Evolutionary conservation across 2,113 vertebrate species (phyloP), one percentile per base, ranked within the genome.

Genomic region (Prionailurus bengalensis): DNA sequence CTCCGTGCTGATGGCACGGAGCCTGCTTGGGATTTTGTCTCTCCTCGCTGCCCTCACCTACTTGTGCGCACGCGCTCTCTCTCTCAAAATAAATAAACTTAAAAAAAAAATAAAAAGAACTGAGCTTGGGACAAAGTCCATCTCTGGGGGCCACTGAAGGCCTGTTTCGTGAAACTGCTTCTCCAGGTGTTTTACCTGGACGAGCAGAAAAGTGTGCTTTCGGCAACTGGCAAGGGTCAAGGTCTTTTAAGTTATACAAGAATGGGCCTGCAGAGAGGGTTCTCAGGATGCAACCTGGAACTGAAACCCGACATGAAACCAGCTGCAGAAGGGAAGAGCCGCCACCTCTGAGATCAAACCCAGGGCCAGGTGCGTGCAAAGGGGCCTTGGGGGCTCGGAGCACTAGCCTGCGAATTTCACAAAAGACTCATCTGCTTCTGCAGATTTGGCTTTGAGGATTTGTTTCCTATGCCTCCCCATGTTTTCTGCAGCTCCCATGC

Each of bases 371-470:
- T 95, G 92, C 95, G 91, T 82, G 92, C 51, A 61, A 63, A 55
- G 95, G 97, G 97, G 97, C 97, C 98, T 99, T 98, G 99, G 97
- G 97, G 99, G 99, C 97, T 99, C 98, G 42, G 78, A 36, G 55
- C 74, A 70, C 79, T 19, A 11, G 84, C 92, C 92, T 99, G 99
- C 99, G 98, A 99, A 99, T 98, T 99, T 99, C 99, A 99, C 99
- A 98, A 99, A 99, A 96, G 99, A 99, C 98, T 99, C 98, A 70
- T 99, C 99, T 99, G 99, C 99, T 99, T 99, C 99, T 99, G 99
- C 99, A 88, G 99, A 99, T 98, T 99, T 99, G 98, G 98, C 99
- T 98, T 99, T 99, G 89, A 99, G 99, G 97, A 99, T 99, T 98
- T 99, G 99, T 98, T 99, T 99, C 31, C 58, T 99, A 98, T 97